Evolutionary conservation across 2,888 invertebrate genomes (phyloP).

Genomic region (Neocrepidodera transversa): DNA sequence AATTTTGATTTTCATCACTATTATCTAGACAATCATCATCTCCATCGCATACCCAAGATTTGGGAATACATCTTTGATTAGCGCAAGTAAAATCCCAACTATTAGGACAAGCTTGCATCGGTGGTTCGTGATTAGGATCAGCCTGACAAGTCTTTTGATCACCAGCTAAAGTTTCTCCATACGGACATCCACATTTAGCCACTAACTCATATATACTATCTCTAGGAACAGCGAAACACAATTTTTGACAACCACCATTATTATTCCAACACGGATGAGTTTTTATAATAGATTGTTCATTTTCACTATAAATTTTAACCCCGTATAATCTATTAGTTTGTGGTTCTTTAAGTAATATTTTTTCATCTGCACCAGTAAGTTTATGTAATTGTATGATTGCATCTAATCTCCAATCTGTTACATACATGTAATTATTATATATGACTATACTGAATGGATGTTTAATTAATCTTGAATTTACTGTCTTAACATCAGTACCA

Average conservation of each 20-base stretch:
- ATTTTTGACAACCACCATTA: constrained; percentile 92
- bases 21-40: constrained; percentile 96
- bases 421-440: constrained; percentile 90
- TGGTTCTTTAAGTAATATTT: constrained; percentile 85
- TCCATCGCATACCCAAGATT: constrained; percentile 95
- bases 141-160: constrained; percentile 76
- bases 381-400: constrained; percentile 92
- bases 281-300: constrained; percentile 72
- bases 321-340: constrained; percentile 91
- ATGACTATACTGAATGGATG: constrained; percentile 94
- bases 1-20: constrained; percentile 94
- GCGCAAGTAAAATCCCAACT: constrained; percentile 93
- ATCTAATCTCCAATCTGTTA: constrained; percentile 96
- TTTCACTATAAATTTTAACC: constrained; percentile 83
- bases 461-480: constrained; percentile 83
- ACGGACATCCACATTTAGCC: constrained; percentile 88
- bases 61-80: constrained; percentile 90
- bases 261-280: constrained; percentile 83
- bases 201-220: constrained; percentile 62
- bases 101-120: constrained; percentile 87
- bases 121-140: constrained; percentile 87
- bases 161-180: constrained; percentile 81
- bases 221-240: constrained; percentile 89
- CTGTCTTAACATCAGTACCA: constrained; percentile 89
- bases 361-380: constrained; percentile 85